Evolutionary conservation across 2,797 vertebrate species (phyloP).

Genomic region (Propithecus deckenii): DNA sequence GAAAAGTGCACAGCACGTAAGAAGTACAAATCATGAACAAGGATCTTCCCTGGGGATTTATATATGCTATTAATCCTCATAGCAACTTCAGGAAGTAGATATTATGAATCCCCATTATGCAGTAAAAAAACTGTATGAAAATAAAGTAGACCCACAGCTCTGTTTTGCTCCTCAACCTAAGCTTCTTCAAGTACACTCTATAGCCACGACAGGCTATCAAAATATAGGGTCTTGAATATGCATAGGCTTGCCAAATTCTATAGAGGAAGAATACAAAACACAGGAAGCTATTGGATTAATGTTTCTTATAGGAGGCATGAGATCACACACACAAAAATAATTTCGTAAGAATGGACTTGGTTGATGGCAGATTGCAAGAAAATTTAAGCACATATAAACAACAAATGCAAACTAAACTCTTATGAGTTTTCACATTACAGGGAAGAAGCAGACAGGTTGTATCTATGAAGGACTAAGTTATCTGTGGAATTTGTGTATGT

Average conservation of each 20-base stretch:
- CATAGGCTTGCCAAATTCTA: background rate
- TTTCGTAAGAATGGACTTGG: background rate
- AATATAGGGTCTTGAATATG: background rate
- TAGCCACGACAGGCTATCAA: background rate
- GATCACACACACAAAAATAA: background rate
- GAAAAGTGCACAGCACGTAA: background rate
- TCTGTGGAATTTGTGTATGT: background rate
- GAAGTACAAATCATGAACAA: background rate
- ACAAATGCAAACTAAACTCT: background rate
- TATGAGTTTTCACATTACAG: background rate
- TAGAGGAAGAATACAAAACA: background rate
- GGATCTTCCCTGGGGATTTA: background rate
- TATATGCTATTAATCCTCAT: background rate
- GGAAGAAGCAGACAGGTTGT: background rate
- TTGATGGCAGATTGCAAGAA: background rate
- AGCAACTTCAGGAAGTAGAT: background rate
- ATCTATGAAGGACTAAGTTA: background rate
- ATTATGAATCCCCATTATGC: background rate
- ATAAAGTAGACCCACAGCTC: background rate
- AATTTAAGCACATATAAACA: background rate
- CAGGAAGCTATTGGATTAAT: background rate
- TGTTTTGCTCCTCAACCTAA: background rate
- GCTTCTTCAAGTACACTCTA: background rate
- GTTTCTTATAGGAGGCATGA: background rate
- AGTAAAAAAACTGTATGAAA: background rate